Evolutionary conservation across 2,113 vertebrate genomes (phyloP).

Genomic region (Bambusicola thoracicus): DNA sequence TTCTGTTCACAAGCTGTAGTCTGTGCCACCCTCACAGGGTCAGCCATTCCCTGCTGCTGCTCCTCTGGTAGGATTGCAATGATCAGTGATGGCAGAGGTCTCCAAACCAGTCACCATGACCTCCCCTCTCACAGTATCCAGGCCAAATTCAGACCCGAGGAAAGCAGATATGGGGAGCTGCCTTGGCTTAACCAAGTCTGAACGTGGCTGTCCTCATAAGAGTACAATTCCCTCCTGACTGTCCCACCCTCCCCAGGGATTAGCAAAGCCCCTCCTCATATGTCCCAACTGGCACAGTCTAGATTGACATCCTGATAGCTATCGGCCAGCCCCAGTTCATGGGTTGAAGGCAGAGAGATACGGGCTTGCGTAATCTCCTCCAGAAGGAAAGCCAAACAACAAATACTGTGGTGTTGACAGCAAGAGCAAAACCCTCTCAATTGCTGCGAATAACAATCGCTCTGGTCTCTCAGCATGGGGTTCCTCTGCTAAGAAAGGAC

Average conservation of each 20-base stretch:
- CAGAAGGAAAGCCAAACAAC: conserved; percentile 1
- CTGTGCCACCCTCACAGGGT: neutral
- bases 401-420: conserved; percentile 21
- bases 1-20: neutral
- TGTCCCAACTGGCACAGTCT: neutral
- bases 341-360: neutral
- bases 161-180: neutral
- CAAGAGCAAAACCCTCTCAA: conserved; percentile 22
- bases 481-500: conserved; percentile 34
- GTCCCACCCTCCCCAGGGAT: accelerated
- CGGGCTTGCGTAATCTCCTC: neutral
- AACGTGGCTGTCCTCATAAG: neutral
- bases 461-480: neutral
- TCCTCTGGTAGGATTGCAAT: neutral
- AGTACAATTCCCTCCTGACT: neutral
- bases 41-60: neutral
- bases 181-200: neutral
- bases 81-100: neutral
- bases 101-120: neutral
- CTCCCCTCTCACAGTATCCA: neutral
- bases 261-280: neutral
- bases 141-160: neutral
- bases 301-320: neutral
- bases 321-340: neutral
- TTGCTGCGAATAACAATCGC: neutral